These are phyloP conservation scores for Cardiocondyla obscurior DNA, from an alignment of 1,140 invertebrate species.

Conservation along the genomic window DNA sequence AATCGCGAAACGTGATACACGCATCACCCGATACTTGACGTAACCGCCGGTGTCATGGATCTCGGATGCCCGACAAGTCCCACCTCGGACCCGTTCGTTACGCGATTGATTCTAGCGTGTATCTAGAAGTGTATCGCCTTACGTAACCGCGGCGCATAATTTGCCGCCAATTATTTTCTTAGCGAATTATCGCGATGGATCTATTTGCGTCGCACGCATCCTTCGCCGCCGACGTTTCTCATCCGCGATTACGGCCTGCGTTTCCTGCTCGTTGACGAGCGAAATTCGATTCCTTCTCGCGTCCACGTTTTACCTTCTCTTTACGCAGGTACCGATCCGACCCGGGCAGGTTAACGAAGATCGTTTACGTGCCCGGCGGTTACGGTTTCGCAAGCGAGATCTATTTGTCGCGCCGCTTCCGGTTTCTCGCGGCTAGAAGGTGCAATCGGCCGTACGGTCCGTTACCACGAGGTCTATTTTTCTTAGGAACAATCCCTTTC, in stretches of 20 bases:
- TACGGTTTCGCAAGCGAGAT: conserved; percentile 33
- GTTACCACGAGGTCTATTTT: conserved; percentile 42
- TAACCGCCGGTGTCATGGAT: neutral
- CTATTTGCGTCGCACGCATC: neutral
- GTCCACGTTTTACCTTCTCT: neutral
- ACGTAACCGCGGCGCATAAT: neutral
- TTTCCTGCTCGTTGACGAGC: neutral
- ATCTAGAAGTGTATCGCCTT: conserved; percentile 25
- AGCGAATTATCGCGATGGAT: conserved; percentile 8
- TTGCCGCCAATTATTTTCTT: neutral
- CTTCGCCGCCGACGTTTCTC: neutral
- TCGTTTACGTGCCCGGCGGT: neutral
- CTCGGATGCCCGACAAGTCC: neutral
- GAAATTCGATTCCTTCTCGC: neutral
- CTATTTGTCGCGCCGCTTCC: conserved; percentile 58
- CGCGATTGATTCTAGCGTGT: neutral
- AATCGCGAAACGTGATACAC: neutral
- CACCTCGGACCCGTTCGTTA: neutral
- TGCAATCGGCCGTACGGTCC: neutral
- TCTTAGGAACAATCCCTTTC: conserved; percentile 27
- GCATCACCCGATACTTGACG: conserved; percentile 23
- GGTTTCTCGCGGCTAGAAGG: conserved; percentile 41
- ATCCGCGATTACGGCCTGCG: too few species aligned
- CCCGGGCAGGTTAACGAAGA: conserved; percentile 45
- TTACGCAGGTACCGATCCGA: neutral